Conservation (phyloP, 2,113 vertebrate species). For the Pithys albifrons region DNA sequence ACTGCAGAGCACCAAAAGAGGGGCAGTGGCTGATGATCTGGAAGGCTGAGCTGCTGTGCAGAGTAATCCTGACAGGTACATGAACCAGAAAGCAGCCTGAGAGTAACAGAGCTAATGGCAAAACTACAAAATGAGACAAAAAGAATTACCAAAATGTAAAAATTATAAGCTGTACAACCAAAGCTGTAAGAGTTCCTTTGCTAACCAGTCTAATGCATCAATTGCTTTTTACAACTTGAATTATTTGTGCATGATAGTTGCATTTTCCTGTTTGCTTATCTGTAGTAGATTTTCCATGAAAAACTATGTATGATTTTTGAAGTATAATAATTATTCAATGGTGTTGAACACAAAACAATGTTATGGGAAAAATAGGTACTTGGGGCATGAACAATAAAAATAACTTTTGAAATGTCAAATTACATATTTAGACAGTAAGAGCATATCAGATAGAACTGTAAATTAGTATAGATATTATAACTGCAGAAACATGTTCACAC, state of each 20-base stretch:
- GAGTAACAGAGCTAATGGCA: background rate
- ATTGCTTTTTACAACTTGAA: background rate
- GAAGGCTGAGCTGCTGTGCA: background rate
- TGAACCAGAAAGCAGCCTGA: background rate
- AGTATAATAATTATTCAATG: background rate
- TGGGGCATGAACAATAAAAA: background rate
- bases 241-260: background rate
- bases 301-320: background rate
- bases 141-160: background rate
- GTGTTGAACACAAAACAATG: background rate
- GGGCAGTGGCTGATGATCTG: background rate
- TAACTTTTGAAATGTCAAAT: background rate
- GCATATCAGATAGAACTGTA: background rate
- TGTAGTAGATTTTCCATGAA: background rate
- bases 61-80: background rate
- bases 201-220: background rate
- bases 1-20: background rate
- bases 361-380: background rate
- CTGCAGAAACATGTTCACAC: background rate
- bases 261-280: background rate
- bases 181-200: background rate
- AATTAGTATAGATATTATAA: background rate
- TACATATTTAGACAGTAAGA: background rate
- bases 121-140: background rate
- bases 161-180: background rate